Base-by-base conservation (phyloP, 2,888 invertebrate species). In the Hemithea aestivaria region DNA sequence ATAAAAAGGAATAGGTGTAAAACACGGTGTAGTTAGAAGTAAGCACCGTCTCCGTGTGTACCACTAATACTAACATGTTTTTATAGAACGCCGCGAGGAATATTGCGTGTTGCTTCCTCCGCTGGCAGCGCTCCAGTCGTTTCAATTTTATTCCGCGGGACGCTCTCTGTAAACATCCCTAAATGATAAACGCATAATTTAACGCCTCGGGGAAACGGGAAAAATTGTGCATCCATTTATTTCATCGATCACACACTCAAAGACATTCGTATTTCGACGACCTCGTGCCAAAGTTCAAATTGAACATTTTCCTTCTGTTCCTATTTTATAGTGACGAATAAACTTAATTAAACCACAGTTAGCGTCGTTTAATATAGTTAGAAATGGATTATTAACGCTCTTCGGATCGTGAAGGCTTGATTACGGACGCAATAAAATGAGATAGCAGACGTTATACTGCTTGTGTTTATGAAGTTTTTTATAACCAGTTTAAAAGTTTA, bases 121-220 rank as follows among this genome's bases (percentile, higher is more conserved):
- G 60, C 72, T 83, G 83, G 84, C 83, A 77, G 42, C 46, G 71
- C 68, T 87, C 85, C 85, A 87, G 81, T 78, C 73, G 71, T 84
- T 87, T 85, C 84, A 85, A 85, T 85, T 83, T 78, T 69, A 78
- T 72, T 73, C 73, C 71, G 73, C 69, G 74, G 74, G 70, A 68
- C 64, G 66, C 54, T 66, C 63, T 69, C 72, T 74, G 83, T 82
- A 82, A 85, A 85, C 82, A 83, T 76, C 77, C 77, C 77, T 79
- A 81, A 84, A 83, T 83, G 82, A 82, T 84, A 79, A 83, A 84
- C 80, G 77, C 75, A 79, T 79, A 80, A 81, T 82, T 83, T 83
- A 82, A 80, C 76, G 77, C 80, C 71, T 64, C 71, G 66, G 56
- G 59, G 72, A 70, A 74, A 76, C 66, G 70, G 65, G 75, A 81